phyloP scores from a whole-genome alignment of 2,888 invertebrate species.

The Sialis fuliginosa region DNA sequence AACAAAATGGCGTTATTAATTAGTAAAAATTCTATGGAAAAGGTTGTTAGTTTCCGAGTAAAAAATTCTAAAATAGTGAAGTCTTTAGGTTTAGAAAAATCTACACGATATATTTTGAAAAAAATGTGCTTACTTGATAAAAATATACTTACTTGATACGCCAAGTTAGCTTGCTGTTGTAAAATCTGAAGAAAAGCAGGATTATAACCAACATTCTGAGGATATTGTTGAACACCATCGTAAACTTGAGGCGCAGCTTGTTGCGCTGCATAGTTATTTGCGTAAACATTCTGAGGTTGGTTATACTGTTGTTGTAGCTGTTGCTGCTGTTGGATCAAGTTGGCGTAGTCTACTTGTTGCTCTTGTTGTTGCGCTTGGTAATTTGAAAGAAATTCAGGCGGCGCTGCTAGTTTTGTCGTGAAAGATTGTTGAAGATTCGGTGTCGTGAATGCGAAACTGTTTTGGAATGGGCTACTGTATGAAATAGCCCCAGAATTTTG shows the following conservation, averaged over 20 bases:
- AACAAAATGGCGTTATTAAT: too few relatives aligned
- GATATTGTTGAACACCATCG: neutral
- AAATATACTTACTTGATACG: slow-evolving; percentile 11
- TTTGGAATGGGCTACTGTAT: slow-evolving; percentile 1
- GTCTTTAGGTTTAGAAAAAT: too few relatives aligned
- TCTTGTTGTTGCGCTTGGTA: too few relatives aligned
- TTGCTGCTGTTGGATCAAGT: neutral
- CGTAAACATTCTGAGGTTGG: neutral
- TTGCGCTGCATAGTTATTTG: neutral
- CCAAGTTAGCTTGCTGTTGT: slow-evolving; percentile 13
- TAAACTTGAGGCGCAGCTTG: neutral
- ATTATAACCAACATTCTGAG: neutral
- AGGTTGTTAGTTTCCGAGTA: too few relatives aligned
- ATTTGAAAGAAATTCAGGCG: neutral
- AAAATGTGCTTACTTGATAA: too few relatives aligned
- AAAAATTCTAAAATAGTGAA: too few relatives aligned
- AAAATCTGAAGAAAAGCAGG: neutral
- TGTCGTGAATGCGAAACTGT: neutral
- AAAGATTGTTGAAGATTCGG: neutral
- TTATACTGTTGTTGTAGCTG: neutral
- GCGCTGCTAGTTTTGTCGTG: neutral
- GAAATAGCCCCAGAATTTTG: neutral
- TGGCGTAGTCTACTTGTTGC: too few relatives aligned
- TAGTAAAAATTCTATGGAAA: too few relatives aligned
- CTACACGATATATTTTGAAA: too few relatives aligned